Conservation (phyloP, 2,888 invertebrate species). For the Mythimna pallens region DNA sequence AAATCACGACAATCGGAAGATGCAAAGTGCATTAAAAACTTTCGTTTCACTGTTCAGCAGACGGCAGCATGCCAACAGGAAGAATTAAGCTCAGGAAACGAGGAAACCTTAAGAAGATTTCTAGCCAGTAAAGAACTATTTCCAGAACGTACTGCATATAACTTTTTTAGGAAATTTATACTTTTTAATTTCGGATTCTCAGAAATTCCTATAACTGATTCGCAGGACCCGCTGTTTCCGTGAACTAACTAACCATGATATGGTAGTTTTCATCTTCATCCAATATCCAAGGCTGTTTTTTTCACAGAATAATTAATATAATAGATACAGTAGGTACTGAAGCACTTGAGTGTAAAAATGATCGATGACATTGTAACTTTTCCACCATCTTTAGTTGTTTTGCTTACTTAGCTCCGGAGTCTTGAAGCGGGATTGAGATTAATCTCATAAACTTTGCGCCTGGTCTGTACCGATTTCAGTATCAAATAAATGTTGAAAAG, state of each 20-base stretch:
- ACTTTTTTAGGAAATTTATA: neutral
- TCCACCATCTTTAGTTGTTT: slow-evolving; percentile 23
- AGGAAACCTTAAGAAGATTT: slow-evolving; percentile 19
- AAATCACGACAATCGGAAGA: slow-evolving; percentile 20
- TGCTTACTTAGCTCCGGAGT: slow-evolving; percentile 29
- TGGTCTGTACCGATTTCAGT: slow-evolving; percentile 9
- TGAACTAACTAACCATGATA: neutral
- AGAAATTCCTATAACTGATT: neutral
- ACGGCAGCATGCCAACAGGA: slow-evolving; percentile 46
- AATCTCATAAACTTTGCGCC: slow-evolving; percentile 34
- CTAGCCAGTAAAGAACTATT: slow-evolving; percentile 1
- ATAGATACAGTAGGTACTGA: slow-evolving; percentile 1
- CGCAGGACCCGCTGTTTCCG: neutral
- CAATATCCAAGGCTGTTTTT: neutral
- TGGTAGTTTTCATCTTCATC: neutral
- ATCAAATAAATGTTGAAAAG: neutral
- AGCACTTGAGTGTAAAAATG: slow-evolving; percentile 23
- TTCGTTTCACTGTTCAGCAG: slow-evolving; percentile 25
- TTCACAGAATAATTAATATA: neutral
- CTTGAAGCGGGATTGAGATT: slow-evolving; percentile 28
- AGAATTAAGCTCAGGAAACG: slow-evolving; percentile 23
- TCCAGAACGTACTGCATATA: neutral
- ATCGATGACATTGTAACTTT: slow-evolving; percentile 39
- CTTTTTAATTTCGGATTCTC: neutral
- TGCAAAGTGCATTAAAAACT: slow-evolving; percentile 27